Base-by-base conservation (phyloP, 2,113 vertebrate genomes). In the Eclectus roratus region DNA sequence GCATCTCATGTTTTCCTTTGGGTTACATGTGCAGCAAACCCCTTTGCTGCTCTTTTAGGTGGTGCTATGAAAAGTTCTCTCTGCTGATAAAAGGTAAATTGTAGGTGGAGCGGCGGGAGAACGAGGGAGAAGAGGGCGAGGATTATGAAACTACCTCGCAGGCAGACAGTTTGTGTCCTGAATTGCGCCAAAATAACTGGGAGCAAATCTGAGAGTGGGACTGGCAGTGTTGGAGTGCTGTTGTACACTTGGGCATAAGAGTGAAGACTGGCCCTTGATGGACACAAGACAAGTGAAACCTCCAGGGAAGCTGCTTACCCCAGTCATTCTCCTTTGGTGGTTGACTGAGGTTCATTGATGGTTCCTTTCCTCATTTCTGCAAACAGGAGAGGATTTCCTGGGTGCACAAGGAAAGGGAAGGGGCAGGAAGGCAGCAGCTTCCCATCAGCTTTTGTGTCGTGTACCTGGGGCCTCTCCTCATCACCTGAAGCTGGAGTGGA, bases 1-100 rank as follows among this genome's bases (percentile, higher is more conserved):
- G 63, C 81, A 39, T 76, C 92, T 93, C 83, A 52, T 94, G 77
- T 93, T 95, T 95, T 90, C 77, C 92, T 95, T 80, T 72, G 66
- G 73, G 87, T 93, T 91, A 88, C 81, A 37, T 52, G 66, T 85
- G 80, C 85, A 94, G 85, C 87, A 93, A 91, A 18, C 27, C 35
- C 20, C 18, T 91, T 61, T 72, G 79, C 63, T 85, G 28, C 55
- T 92, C 35, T 77, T 89, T 53, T 41, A 73, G 73, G 27, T 88
- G 63, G 10, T 49, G 58, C 58, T 10, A 4, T 72, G 70, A 55
- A 52, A 88, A 89, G 60, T 66, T 18, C 33, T 61, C 43, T 72
- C 66, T 83, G 89, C 41, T 69, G 66, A 76, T 52, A 47, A 69
- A 58, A 88, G 64, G 61, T 84, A 52, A 83, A n/a, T 17, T 72